phyloP scores from a whole-genome alignment of 2,888 invertebrate species.

The Drosophila mimica region DNA sequence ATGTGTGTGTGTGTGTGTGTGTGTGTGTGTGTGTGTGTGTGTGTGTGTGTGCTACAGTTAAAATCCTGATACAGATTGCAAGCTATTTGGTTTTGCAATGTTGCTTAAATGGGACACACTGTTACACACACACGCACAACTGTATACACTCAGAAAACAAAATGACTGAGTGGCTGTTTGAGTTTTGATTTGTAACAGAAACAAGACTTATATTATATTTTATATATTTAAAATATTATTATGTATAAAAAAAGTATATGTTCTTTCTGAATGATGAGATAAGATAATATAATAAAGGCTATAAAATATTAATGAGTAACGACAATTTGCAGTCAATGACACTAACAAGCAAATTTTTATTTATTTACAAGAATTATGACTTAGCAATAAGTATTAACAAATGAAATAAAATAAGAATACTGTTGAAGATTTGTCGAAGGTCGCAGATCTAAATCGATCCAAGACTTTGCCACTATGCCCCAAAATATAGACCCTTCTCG shows the following conservation, averaged over 20 bases:
- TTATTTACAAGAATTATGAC: background rate
- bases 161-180: background rate
- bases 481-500: background rate
- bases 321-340: background rate
- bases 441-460: too few species aligned
- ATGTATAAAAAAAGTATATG: background rate
- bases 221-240: background rate
- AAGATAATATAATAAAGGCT: too few species aligned
- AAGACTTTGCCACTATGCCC: background rate
- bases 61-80: constrained; percentile 51
- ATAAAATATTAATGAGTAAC: too few species aligned
- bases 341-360: background rate
- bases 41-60: constrained; percentile 14
- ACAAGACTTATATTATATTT: background rate
- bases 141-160: background rate
- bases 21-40: constrained; percentile 12
- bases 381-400: background rate
- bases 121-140: constrained; percentile 1
- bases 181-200: background rate
- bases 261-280: too few species aligned
- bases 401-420: background rate
- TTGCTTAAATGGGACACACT: constrained; percentile 61
- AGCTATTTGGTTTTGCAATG: constrained; percentile 70
- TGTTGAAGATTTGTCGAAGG: background rate
- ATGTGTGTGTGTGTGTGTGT: too few species aligned